Percentiles rank a stretch among this genome's conserved stretches.
Conservation (phyloP, 2,797 vertebrate species). For the Cuniculus paca region DNA sequence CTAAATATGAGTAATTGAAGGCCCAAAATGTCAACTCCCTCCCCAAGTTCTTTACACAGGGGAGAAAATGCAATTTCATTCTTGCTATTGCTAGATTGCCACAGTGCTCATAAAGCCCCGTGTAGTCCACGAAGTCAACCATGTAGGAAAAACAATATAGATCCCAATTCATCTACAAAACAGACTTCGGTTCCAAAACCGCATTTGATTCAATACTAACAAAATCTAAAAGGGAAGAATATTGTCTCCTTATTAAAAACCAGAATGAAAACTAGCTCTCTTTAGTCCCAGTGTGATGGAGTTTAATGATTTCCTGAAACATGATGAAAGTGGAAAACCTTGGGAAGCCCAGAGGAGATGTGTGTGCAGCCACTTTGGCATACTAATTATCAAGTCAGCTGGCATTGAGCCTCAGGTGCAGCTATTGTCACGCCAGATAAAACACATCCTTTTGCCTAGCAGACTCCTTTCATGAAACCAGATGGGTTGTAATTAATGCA, state of each 20-base stretch:
- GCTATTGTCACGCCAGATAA: constrained; percentile 64
- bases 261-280: not conserved
- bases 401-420: constrained; percentile 56
- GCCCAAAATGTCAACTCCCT: not conserved
- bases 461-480: constrained; percentile 73
- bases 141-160: not conserved
- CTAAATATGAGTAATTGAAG: not conserved
- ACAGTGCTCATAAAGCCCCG: rapidly evolving
- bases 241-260: not conserved
- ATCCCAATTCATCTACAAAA: not conserved
- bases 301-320: not conserved
- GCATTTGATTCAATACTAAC: not conserved
- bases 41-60: not conserved
- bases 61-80: not conserved
- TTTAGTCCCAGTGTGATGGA: not conserved
- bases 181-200: not conserved
- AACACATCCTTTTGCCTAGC: constrained; percentile 68
- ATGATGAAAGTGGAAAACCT: rapidly evolving
- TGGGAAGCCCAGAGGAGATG: not conserved
- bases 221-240: not conserved
- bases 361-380: not conserved
- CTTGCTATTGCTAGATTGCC: not conserved
- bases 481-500: constrained; percentile 83
- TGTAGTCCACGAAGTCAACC: rapidly evolving
- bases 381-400: constrained; percentile 12